Conservation (phyloP, 2,797 vertebrate genomes). For the Anguilla obscura region DNA sequence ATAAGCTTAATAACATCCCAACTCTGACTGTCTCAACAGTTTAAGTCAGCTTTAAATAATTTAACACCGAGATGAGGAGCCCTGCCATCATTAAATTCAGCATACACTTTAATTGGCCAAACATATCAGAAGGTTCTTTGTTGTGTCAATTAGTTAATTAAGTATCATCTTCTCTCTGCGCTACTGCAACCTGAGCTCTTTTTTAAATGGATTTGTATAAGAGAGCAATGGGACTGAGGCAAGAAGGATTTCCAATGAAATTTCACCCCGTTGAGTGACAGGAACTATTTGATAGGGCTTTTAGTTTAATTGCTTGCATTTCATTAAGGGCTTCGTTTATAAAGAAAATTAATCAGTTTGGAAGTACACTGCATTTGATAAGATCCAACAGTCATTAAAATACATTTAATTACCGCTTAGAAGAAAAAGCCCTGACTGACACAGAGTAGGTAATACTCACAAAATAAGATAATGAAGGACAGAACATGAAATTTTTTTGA, state of each 20-base stretch:
- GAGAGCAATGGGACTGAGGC: slow-evolving; percentile 61
- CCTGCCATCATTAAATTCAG: slow-evolving; percentile 64
- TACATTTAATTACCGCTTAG: slow-evolving; percentile 29
- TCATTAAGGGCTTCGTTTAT: slow-evolving; percentile 76
- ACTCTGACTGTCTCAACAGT: not conserved
- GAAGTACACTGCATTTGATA: slow-evolving; percentile 45
- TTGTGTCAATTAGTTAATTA: slow-evolving; percentile 82
- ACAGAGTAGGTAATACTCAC: not conserved
- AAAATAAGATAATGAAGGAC: slow-evolving; percentile 16
- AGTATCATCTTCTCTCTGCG: slow-evolving; percentile 72
- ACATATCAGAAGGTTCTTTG: slow-evolving; percentile 65
- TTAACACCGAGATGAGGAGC: slow-evolving; percentile 57
- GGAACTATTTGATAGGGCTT: slow-evolving; percentile 74
- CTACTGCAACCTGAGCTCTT: slow-evolving; percentile 73
- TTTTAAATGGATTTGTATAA: slow-evolving; percentile 75
- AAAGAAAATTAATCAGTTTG: slow-evolving; percentile 64
- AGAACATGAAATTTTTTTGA: slow-evolving; percentile 4
- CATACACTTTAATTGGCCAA: slow-evolving; percentile 70
- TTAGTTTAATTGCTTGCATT: slow-evolving; percentile 82
- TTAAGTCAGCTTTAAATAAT: slow-evolving; percentile 48
- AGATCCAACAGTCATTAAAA: slow-evolving; percentile 30
- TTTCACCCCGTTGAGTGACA: slow-evolving; percentile 71
- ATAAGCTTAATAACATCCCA: not conserved
- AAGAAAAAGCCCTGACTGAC: not conserved
- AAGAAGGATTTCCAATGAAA: slow-evolving; percentile 77